Base-by-base conservation (phyloP, 2,888 invertebrate genomes). In the Rutpela maculata region DNA sequence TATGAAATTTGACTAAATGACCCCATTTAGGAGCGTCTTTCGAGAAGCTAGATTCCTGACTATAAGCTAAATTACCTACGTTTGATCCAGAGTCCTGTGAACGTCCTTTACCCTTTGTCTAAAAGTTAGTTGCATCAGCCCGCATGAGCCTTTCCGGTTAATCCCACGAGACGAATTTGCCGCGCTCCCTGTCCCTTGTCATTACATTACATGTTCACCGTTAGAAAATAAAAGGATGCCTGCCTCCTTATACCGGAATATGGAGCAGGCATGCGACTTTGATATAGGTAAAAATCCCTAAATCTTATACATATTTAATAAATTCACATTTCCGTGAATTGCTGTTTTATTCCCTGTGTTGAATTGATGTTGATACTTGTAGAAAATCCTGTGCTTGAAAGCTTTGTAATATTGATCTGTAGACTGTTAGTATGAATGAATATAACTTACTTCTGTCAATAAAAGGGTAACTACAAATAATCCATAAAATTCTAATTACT, bases 151-250 rank as follows among this genome's bases (percentile, higher is more conserved):
- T 31, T 72, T 63, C 72, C 35, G 72, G 72, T 63, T 72, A 70
- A 72, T 72, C 72, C 63, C 72, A 22, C 9, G 72, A 50, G 72
- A 63, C 63, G 63, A 55, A 43, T 72, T 55, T 72, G 9, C 72
- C 55, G 26, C 55, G 15, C 55, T 19, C 26, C 69, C 62, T 55
- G 72, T 50, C 72, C 72, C 72, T 63, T 70, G 70, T 70, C 70
- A 60, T 70, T 70, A 70, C 70, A 57, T 60, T 60, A 43, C 43
- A 43, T 69, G 50, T 57, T 69, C 69, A 11, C 57, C 69, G 35
- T 69, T 69, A 69, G 59, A 31, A 31, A 67, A 67, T 67, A 67
- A 67, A 55, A 22, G 67, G 43, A 66, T 19, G 12, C 10, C 56
- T 55, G 12, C 2, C 19, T 57, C n/a, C 59, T 10, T 31, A 62